Percentiles rank a stretch among this genome's conserved stretches.
Conservation (phyloP, 2,888 invertebrate genomes). For the Eupithecia dodoneata region DNA sequence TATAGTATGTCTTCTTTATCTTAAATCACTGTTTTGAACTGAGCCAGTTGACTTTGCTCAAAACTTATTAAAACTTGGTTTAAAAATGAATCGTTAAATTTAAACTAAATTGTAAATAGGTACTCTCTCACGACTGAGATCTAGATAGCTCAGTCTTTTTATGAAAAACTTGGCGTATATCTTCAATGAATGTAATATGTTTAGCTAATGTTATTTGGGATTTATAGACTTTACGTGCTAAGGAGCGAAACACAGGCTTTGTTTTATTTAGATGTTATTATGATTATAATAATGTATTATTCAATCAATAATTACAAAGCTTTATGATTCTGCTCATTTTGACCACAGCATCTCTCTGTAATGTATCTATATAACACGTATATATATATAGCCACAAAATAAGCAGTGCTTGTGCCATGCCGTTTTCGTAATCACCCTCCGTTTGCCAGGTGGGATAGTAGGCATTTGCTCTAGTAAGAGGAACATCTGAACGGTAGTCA, state of each 20-base stretch:
- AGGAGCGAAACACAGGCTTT: not conserved
- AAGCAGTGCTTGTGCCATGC: too few species aligned
- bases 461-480: too few species aligned
- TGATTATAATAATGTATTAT: not conserved
- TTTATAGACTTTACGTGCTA: not conserved
- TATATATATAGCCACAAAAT: too few species aligned
- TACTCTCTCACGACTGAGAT: not conserved
- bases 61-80: not conserved
- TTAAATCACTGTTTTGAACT: too few species aligned
- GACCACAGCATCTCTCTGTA: too few species aligned
- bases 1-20: too few species aligned
- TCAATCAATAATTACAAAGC: not conserved
- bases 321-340: too few species aligned
- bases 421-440: too few species aligned
- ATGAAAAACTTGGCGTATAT: not conserved
- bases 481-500: too few species aligned
- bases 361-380: too few species aligned
- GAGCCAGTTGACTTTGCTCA: not conserved
- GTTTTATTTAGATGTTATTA: slow-evolving; percentile 3
- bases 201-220: not conserved
- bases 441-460: too few species aligned
- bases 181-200: not conserved
- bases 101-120: not conserved
- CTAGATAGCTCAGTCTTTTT: not conserved
- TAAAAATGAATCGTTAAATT: not conserved